Base-by-base conservation (phyloP, 2,888 invertebrate species). In the Labia minor region DNA sequence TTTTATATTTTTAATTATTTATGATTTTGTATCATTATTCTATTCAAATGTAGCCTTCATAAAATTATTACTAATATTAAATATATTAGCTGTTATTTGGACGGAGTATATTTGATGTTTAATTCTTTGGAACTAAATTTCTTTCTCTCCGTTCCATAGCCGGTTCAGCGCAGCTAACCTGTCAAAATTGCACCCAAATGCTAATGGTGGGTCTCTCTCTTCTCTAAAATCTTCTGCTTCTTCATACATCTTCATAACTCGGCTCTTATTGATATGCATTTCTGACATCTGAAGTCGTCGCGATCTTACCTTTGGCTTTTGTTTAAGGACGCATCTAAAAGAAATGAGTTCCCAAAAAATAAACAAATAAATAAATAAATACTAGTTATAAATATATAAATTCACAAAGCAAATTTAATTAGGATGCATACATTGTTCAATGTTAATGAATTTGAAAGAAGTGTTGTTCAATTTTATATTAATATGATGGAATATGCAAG, bases 121-220 rank as follows among this genome's bases (percentile, higher is more conserved):
- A 33, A 33, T 33, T 33, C 11, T 33, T 11, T 33, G 63, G 62
- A 67, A 67, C 61, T 67, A 67, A 65, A 64, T 66, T 62, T 66
- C 62, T 63, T 68, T 69, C 66, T 67, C 66, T 66, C 66, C 67
- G 63, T 68, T 63, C 37, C 65, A 68, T 69, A 70, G 70, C 69
- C 69, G 67, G 70, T 70, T 66, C 69, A 68, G 66, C 68, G 68
- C 70, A 70, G 70, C 69, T 70, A 70, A 70, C 70, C 70, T 70
- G 70, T 70, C 66, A 33, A 11, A n/a, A 11, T 33, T 33, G 33
- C 33, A 33, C 33, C 33, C 6, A 8, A 33, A 8, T 33, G 33
- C 33, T 33, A 33, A 33, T 33, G 67, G 69, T 69, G 69, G 69
- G 69, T 69, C 66, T 69, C 26, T 26, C n/a, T n/a, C n/a, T n/a